Conservation (phyloP, 1,140 invertebrate genomes). For the Planococcus citri region DNA sequence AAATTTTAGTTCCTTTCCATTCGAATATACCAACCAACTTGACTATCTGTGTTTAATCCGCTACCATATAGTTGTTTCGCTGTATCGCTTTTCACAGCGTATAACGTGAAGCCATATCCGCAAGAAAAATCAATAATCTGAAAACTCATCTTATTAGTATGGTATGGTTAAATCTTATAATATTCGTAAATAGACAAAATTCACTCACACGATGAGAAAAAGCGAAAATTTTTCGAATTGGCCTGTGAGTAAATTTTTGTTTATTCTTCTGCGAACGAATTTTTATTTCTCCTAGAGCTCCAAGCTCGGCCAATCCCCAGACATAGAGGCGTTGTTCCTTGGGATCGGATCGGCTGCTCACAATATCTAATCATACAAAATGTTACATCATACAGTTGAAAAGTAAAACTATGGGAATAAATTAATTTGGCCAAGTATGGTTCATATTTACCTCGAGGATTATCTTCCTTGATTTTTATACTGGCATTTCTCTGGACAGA, state of each 20-base stretch:
- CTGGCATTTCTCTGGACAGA: no score
- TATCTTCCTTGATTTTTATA: no score
- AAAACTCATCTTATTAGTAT: slow-evolving; percentile 10
- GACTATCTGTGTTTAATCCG: slow-evolving; percentile 85
- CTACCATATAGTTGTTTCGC: slow-evolving; percentile 64
- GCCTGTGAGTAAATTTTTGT: slow-evolving; percentile 21
- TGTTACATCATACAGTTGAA: no score
- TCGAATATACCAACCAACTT: slow-evolving; percentile 51
- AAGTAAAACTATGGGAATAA: no score
- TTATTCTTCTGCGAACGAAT: slow-evolving; percentile 18
- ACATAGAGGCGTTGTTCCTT: slow-evolving; percentile 42
- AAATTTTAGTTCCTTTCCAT: not conserved
- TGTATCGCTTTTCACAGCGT: slow-evolving; percentile 52
- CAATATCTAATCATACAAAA: no score
- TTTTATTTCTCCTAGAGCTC: slow-evolving; percentile 48
- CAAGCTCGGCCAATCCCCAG: slow-evolving; percentile 61
- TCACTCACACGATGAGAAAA: slow-evolving; percentile 21
- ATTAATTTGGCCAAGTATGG: no score
- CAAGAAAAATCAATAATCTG: slow-evolving; percentile 47
- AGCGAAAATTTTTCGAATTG: slow-evolving; percentile 21
- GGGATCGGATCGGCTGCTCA: not conserved
- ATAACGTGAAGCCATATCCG: slow-evolving; percentile 84
- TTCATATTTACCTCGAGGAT: no score
- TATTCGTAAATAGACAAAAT: not conserved
- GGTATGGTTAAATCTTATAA: not conserved